Evolutionary conservation across 2,797 vertebrate species (phyloP), one percentile per base, ranked within the genome.

Genomic region (Anguilla marmorata): DNA sequence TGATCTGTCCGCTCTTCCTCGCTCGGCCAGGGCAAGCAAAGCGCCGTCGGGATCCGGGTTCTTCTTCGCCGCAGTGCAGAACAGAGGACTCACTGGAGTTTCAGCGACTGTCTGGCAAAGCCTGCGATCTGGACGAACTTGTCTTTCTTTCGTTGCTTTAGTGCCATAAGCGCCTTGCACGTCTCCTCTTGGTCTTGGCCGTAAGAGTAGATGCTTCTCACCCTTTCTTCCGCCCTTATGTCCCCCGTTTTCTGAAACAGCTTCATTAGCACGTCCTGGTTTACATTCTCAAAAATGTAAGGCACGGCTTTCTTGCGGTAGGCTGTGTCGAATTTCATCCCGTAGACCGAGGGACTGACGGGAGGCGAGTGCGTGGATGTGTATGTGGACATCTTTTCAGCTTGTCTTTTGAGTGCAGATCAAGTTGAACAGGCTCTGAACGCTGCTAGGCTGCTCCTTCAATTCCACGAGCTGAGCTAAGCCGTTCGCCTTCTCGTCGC

Each of bases 201-300:
- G 0, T 93, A 94, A 90, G 94, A 90, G 37, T 96, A 94, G 89
- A 97, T 96, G 88, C 96, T 96, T 85, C 93, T 95, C 50, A 96
- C 96, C 89, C 97, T 93, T 88, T 97, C 97, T 92, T 95, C 95
- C 0, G 97, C 97, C 88, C 96, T 96, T 90, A 96, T 92, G 93
- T 97, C 97, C 0, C 97, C 97, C 0, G 96, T 95, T 91, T 96
- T 96, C 86, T 84, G 94, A 91, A 97, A 97, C 88, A 97, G 96
- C 86, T 94, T 96, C 91, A 96, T 95, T 0, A 97, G 93, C 0
- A 95, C 91, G 45, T 96, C 95, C 27, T 96, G 94, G 41, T 96
- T 96, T 84, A 96, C 87, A 90, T 94, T 95, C 1, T 96, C 96
- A 0, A 97, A 97, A 93, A 97, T 97, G 94, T 97, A 96, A 90